Evolutionary conservation across 2,797 vertebrate genomes (phyloP), one percentile per base, ranked within the genome.

Genomic region (Spinus pinus): DNA sequence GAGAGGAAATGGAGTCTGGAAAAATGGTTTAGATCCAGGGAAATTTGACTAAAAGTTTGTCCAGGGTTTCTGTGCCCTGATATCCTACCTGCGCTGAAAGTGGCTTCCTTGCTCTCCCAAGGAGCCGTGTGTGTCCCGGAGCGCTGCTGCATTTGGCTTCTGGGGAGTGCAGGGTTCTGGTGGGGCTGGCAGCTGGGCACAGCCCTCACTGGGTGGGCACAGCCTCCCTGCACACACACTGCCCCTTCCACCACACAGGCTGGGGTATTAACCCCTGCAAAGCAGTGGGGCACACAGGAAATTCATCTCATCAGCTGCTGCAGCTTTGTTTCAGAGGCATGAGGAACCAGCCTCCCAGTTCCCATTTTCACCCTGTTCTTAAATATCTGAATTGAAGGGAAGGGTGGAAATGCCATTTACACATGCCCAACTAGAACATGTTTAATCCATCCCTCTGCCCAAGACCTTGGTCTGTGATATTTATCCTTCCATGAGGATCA

Each of bases 81-180:
- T 62, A 7, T 0, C 14, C 12, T 23, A 2, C 18, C 7, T 0
- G n/a, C 20, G 27, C 33, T 70, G 22, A 19, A 80, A 70, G 51
- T 19, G 16, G 27, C 46, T 80, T 70, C 31, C 20, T 50, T 3
- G 5, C 18, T 10, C 20, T 54, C 42, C 25, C 46, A 10, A 5
- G 31, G 5, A 71, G 11, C 3, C 18, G 10, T 12, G 28, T 3
- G 16, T 47, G 31, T 27, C 51, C 22, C 0, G 0, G 16, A 31
- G 50, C 1, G 1, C 58, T 35, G 54, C 56, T 65, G 89, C 37
- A 2, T 71, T n/a, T 50, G 54, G 46, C 35, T 39, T 7, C 24
- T 57, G 24, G 21, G 21, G n/a, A 72, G n/a, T 1, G 1, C 41
- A 49, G 8, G 18, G 33, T 33, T 60, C 27, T 25, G 28, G 9